Base-by-base conservation (phyloP, 2,888 invertebrate genomes). In the Nineta flava region DNA sequence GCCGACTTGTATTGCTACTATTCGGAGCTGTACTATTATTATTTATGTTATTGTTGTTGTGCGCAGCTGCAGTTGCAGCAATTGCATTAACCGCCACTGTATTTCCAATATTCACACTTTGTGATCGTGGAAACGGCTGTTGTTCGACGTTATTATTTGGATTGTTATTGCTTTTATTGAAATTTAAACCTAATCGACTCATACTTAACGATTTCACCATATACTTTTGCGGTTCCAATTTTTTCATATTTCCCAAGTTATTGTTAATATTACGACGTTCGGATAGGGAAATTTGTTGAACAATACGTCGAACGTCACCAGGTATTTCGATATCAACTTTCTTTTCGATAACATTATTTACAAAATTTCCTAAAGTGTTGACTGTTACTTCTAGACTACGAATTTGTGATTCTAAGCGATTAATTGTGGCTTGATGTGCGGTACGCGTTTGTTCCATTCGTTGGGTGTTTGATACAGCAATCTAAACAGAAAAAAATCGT, bases 301-400 rank as follows among this genome's bases (percentile, higher is more conserved):
- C 70, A 43, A 88, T 81, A 54, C 83, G 73, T 47, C 84, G 75
- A 4, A 88, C 77, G 52, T 88, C 87, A 1, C 74, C 69, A 0
- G 87, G 86, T 46, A 85, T 67, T 47, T 87, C 86, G 12, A 80
- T 64, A 41, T 80, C 76, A 40, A 76, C 71, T 48, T 77, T 76
- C 13, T 73, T 71, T 38, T 81, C 80, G 17, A 80, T 74, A 48
- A 87, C 62, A 4, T 76, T 74, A 6, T 79, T 75, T n/a, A 90
- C 75, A 62, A 80, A 87, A 2, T 78, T 73, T 3, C 84, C 85
- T 5, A 90, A 67, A 0, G 83, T 72, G 1, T 77, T 72, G 0
- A 88, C 74, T 1, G 86, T 85, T 9, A 85, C 79, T 60, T 88
- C 87, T 53, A 87, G 62, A 0, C 77, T 72, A 58, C 85, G 81